Percentiles rank a stretch among this genome's conserved stretches.
These are phyloP conservation scores for Drosophila formosana DNA, from an alignment of 2,888 invertebrate genomes.

Conservation along the genomic window DNA sequence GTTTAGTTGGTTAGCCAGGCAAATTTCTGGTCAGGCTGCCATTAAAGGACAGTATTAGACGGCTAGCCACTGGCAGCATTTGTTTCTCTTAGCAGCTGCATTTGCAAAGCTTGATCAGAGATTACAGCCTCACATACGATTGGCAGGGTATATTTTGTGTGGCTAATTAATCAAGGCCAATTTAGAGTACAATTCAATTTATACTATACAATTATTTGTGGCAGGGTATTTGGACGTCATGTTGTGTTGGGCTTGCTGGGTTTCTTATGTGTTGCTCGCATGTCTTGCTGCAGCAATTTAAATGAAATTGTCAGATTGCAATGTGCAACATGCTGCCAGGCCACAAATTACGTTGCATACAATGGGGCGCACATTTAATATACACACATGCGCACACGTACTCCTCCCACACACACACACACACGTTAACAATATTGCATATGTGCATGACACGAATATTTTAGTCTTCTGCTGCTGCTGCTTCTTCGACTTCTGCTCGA, in stretches of 20 bases:
- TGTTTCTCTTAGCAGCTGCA: slow-evolving; percentile 34
- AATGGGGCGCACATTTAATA: slow-evolving; percentile 52
- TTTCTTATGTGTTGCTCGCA: slow-evolving; percentile 23
- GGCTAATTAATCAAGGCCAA: not conserved
- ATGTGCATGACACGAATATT: slow-evolving; percentile 57
- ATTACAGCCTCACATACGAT: not conserved
- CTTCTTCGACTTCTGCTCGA: slow-evolving; percentile 32
- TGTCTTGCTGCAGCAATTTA: slow-evolving; percentile 76
- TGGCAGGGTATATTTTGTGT: not conserved
- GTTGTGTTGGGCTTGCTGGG: not conserved
- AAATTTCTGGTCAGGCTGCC: slow-evolving; percentile 50
- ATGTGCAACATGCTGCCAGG: slow-evolving; percentile 77
- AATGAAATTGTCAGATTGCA: slow-evolving; percentile 81
- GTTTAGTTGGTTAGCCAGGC: slow-evolving; percentile 72
- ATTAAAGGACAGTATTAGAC: slow-evolving; percentile 57
- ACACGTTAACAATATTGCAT: slow-evolving; percentile 41
- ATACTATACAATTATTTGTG: not conserved
- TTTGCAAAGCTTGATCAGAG: not conserved
- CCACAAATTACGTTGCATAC: slow-evolving; percentile 76
- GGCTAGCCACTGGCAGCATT: slow-evolving; percentile 19
- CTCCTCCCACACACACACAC: slow-evolving; percentile 6
- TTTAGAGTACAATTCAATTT: no score
- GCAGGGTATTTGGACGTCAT: slow-evolving; percentile 18
- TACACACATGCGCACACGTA: slow-evolving; percentile 11
- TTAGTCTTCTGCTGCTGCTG: slow-evolving; percentile 14